Base-by-base conservation (phyloP, 2,113 vertebrate genomes). In the Microtus pennsylvanicus region DNA sequence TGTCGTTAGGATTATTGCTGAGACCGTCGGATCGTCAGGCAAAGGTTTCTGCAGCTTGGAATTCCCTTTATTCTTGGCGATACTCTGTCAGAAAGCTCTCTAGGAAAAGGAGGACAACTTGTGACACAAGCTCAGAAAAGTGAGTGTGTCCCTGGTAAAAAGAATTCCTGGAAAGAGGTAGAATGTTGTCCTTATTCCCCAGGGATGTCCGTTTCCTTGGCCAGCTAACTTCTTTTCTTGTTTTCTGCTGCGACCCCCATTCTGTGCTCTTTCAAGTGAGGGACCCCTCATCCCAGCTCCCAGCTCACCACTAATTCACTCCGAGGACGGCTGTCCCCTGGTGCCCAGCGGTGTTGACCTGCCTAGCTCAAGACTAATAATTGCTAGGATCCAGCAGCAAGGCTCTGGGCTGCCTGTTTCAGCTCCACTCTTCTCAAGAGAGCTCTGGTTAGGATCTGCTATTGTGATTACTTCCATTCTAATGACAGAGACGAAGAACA, bases 111-210 rank as follows among this genome's bases (percentile, higher is more conserved):
- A 94, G 63, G 63, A 17, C 87, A 42, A 42, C 30, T 38, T 50
- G 17, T 72, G 85, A 95, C 45, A 67, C 82, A 80, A 69, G 21
- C 30, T 85, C 78, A 55, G 88, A 61, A 93, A 94, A 94, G 28
- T 42, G 30, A 50, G 38, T 70, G 80, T 88, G n/a, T 69, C 50
- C 58, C 35, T 77, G 22, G 33, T 11, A 33, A 24, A 52, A 90
- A 77, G 72, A 72, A 33, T 69, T 85, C 76, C 92, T 77, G 70
- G 50, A 89, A 90, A 55, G 35, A 77, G 19, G 4, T n/a, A 87
- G 61, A 87, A 42, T 55, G 3, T 65, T 87, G 21, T 77, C 81
- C 90, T 88, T 89, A 96, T 92, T 81, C 42, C 86, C 42, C 5
- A 70, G 24, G 30, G 33, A 1, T 38, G 38, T 7, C 45, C 3